A percentile compares a stretch with the other conserved stretches of the same genome.
phyloP scores from a whole-genome alignment of 2,888 invertebrate species.

The Andricus curvator region DNA sequence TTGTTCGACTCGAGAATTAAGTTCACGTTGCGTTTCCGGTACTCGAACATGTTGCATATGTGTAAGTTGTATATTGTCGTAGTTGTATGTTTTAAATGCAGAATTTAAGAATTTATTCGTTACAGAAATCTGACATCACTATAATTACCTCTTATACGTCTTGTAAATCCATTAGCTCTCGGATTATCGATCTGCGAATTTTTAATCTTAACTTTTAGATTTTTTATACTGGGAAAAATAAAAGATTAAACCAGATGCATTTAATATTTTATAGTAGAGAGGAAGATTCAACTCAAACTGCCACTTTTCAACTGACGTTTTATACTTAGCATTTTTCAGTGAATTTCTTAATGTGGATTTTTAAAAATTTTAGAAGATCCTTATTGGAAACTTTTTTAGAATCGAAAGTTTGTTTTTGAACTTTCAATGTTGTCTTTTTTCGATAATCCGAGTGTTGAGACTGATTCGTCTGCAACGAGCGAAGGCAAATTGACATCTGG shows the following conservation, averaged over 20 bases:
- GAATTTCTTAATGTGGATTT: background rate
- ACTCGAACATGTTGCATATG: slow-evolving; percentile 15
- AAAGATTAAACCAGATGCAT: background rate
- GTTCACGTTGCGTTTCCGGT: slow-evolving; percentile 13
- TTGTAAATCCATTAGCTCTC: slow-evolving; percentile 25
- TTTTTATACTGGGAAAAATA: background rate
- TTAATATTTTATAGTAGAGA: background rate
- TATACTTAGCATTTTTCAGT: background rate
- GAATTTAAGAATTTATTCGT: slow-evolving; percentile 3
- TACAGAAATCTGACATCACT: slow-evolving; percentile 26
- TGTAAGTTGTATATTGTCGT: background rate
- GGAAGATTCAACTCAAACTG: background rate
- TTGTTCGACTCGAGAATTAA: slow-evolving; percentile 19
- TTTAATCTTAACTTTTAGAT: background rate
- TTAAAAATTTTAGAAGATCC: background rate
- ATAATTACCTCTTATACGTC: slow-evolving; percentile 20
- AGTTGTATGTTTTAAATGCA: background rate
- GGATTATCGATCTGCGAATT: slow-evolving; percentile 26
- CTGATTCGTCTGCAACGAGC: slow-evolving; percentile 29
- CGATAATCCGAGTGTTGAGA: slow-evolving; percentile 32
- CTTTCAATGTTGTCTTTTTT: background rate
- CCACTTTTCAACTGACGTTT: slow-evolving; percentile 1
- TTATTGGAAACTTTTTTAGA: background rate
- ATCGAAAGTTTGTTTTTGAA: background rate
- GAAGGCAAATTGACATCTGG: slow-evolving; percentile 10